Percentiles rank a stretch among this genome's conserved stretches.
Evolutionary conservation across 2,888 invertebrate genomes (phyloP).

Genomic region (Pharmacophagus antenor): DNA sequence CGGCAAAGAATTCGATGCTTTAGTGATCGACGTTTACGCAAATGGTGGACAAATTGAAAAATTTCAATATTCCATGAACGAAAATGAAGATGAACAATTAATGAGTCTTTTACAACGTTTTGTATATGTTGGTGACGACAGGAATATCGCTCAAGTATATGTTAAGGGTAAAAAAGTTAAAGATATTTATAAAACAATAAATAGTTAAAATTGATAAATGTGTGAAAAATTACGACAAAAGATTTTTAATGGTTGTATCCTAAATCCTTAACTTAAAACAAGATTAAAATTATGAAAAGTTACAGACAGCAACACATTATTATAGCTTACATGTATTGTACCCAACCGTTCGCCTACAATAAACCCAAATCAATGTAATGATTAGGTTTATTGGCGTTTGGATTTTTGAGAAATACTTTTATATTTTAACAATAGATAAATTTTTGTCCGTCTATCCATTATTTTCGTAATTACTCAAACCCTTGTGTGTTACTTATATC

Average conservation of each 20-base stretch:
- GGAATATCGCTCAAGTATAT: slow-evolving; percentile 88
- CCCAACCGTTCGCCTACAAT: too few relatives aligned
- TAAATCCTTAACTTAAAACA: too few relatives aligned
- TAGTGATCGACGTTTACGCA: slow-evolving; percentile 85
- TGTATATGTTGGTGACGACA: slow-evolving; percentile 89
- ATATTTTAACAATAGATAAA: too few relatives aligned
- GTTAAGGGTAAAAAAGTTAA: slow-evolving; percentile 83
- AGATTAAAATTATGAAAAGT: too few relatives aligned
- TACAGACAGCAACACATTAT: too few relatives aligned
- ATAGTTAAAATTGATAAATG: not conserved
- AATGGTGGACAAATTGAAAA: slow-evolving; percentile 74
- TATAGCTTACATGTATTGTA: too few relatives aligned
- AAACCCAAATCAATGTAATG: too few relatives aligned
- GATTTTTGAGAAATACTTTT: too few relatives aligned
- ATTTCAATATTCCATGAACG: slow-evolving; percentile 50
- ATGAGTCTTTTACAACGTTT: slow-evolving; percentile 87
- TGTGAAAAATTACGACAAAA: not conserved
- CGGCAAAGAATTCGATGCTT: slow-evolving; percentile 94
- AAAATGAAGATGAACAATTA: slow-evolving; percentile 63
- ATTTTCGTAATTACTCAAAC: too few relatives aligned
- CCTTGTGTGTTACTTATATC: too few relatives aligned
- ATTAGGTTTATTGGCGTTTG: too few relatives aligned
- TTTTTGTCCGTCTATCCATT: too few relatives aligned
- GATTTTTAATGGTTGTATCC: not conserved
- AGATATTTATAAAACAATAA: slow-evolving; percentile 31